Conservation (phyloP, 2,797 vertebrate genomes). For the Diplodus sargus region DNA sequence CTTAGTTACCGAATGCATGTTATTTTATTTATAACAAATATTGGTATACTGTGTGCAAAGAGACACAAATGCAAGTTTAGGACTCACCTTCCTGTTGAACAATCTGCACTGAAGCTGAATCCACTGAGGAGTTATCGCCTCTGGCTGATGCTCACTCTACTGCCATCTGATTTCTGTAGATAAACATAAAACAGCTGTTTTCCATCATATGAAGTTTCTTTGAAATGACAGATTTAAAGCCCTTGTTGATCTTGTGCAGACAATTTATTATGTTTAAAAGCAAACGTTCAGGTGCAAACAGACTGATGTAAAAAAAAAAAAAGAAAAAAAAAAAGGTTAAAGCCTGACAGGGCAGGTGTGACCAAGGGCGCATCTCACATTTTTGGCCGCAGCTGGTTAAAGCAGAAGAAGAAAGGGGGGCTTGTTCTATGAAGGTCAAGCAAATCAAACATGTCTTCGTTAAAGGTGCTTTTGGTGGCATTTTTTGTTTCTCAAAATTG, state of each 20-base stretch:
- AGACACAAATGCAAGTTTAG: constrained; percentile 1
- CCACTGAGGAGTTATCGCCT: constrained; percentile 58
- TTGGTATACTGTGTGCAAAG: neutral
- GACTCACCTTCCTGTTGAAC: constrained; percentile 74
- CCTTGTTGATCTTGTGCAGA: neutral
- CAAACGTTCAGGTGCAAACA: neutral
- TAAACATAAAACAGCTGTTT: constrained; percentile 72
- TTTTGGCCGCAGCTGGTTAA: constrained; percentile 8
- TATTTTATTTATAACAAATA: constrained; percentile 17
- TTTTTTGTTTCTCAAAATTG: constrained; percentile 3
- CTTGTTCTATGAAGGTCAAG: neutral
- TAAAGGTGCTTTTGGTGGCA: neutral
- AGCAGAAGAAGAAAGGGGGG: neutral
- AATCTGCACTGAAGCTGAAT: constrained; percentile 53
- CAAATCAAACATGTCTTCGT: constrained; percentile 19
- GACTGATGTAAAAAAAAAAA: constrained; percentile 1
- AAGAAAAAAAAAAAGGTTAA: neutral
- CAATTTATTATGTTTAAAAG: neutral
- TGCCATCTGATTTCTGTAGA: constrained; percentile 75
- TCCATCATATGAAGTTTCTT: constrained; percentile 55
- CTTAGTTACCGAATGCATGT: neutral
- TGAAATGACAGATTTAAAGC: constrained; percentile 62
- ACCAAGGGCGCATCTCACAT: neutral
- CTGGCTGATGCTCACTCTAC: constrained; percentile 65
- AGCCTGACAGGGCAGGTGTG: constrained; percentile 10